Percentiles rank a stretch among this genome's conserved stretches.
phyloP scores from a whole-genome alignment of 2,888 invertebrate genomes.

The Sceliomorpha sp. region DNA sequence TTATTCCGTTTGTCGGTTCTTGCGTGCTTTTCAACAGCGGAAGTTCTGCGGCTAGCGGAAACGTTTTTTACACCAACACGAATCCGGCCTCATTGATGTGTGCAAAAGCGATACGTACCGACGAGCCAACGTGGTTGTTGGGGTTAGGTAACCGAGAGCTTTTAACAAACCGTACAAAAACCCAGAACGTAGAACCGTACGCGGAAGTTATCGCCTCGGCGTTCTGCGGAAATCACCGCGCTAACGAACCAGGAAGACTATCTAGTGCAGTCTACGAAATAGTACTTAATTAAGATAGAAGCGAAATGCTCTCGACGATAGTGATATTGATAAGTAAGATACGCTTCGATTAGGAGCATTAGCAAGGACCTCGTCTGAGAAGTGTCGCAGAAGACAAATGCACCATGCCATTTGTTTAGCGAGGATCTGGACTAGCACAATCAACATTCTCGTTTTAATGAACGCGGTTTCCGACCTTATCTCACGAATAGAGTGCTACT shows the following conservation, averaged over 20 bases:
- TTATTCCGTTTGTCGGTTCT: conserved; percentile 33
- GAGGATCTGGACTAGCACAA: too few species aligned
- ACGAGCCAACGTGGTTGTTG: conserved; percentile 34
- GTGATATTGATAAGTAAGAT: conserved; percentile 18
- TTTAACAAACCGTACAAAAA: conserved; percentile 49
- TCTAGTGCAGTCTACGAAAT: too few species aligned
- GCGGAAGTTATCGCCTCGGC: conserved; percentile 31
- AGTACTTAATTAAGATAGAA: conserved; percentile 40
- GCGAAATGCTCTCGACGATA: conserved; percentile 13
- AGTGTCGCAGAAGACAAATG: too few species aligned
- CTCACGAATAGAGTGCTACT: too few species aligned
- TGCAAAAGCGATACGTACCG: conserved; percentile 45
- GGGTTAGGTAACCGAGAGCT: conserved; percentile 47
- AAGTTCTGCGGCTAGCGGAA: conserved; percentile 50
- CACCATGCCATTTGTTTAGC: too few species aligned
- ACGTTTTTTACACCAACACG: conserved; percentile 53
- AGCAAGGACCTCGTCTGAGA: too few species aligned
- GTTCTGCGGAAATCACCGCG: conserved; percentile 18
- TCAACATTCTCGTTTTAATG: too few species aligned
- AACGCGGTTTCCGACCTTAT: too few species aligned
- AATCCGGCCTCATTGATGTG: conserved; percentile 38
- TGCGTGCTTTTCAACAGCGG: conserved; percentile 28
- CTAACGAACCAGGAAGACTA: too few species aligned
- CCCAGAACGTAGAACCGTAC: conserved; percentile 26
- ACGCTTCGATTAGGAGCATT: conserved; percentile 17